phyloP scores from a whole-genome alignment of 2,888 invertebrate genomes.

The Antheraea assamensis region DNA sequence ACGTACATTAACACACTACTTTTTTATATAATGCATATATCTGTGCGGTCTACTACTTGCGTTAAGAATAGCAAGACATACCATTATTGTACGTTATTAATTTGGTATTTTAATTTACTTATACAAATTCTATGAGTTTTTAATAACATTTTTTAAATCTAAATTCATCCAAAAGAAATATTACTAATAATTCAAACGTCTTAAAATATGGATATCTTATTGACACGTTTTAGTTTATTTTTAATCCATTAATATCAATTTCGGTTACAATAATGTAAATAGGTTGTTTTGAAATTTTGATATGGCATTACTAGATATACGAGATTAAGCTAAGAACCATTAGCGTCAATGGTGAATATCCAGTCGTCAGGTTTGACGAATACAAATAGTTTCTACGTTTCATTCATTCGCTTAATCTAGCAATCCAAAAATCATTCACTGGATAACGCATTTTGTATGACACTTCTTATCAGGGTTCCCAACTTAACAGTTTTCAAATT shows the following conservation, averaged over 20 bases:
- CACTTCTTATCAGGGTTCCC: too few species aligned
- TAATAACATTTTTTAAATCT: not conserved
- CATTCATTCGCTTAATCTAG: not conserved
- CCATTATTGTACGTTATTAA: too few species aligned
- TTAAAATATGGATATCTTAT: too few species aligned
- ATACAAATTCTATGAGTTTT: not conserved
- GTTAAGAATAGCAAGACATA: too few species aligned
- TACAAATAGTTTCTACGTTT: not conserved
- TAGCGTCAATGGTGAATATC: not conserved
- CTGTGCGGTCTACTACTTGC: too few species aligned
- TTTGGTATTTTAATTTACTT: not conserved
- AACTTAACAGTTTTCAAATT: too few species aligned
- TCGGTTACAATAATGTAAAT: not conserved
- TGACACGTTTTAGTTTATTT: not conserved
- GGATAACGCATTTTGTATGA: too few species aligned
- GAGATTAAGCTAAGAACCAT: not conserved
- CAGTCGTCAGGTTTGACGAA: not conserved
- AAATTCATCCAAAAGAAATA: too few species aligned
- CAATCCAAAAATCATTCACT: too few species aligned
- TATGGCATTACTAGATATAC: not conserved
- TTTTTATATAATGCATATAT: too few species aligned
- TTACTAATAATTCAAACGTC: too few species aligned
- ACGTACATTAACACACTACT: too few species aligned
- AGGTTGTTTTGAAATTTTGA: not conserved
- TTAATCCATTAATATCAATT: not conserved